phyloP scores from a whole-genome alignment of 2,888 invertebrate species.

The Drosophila siamana region DNA sequence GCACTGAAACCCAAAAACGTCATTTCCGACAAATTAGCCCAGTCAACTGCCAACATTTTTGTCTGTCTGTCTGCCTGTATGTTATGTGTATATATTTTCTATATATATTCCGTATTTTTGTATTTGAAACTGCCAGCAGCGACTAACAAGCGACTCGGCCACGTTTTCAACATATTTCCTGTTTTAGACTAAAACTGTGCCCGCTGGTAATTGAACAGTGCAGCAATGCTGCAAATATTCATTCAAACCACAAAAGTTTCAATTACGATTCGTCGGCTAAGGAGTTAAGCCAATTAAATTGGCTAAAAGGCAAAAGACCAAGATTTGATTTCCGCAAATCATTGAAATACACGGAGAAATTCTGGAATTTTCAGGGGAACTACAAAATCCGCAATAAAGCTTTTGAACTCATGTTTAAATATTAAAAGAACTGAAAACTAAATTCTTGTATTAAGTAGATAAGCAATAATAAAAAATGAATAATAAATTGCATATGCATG shows the following conservation, averaged over 20 bases:
- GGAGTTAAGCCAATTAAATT: conserved; percentile 8
- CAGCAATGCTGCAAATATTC: conserved; percentile 4
- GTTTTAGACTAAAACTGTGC: conserved; percentile 58
- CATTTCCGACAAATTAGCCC: conserved; percentile 80
- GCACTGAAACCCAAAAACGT: conserved; percentile 69
- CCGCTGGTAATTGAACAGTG: conserved; percentile 31
- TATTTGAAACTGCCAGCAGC: conserved; percentile 49
- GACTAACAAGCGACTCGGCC: conserved; percentile 56
- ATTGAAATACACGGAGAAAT: neutral
- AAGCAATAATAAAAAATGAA: no score
- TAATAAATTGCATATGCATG: neutral
- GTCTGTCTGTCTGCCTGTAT: neutral
- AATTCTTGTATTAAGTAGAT: no score
- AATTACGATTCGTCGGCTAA: conserved; percentile 34
- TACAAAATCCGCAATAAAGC: no score
- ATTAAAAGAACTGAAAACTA: no score
- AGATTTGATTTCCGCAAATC: neutral
- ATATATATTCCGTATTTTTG: conserved; percentile 12
- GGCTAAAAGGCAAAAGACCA: neutral
- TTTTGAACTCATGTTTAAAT: no score
- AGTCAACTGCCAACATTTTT: conserved; percentile 69
- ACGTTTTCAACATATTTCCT: conserved; percentile 77
- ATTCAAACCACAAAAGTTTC: conserved; percentile 28
- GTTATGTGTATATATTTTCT: conserved; percentile 7
- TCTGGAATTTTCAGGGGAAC: no score